phyloP scores from a whole-genome alignment of 1,140 invertebrate species.

The Andricus grossulariae region DNA sequence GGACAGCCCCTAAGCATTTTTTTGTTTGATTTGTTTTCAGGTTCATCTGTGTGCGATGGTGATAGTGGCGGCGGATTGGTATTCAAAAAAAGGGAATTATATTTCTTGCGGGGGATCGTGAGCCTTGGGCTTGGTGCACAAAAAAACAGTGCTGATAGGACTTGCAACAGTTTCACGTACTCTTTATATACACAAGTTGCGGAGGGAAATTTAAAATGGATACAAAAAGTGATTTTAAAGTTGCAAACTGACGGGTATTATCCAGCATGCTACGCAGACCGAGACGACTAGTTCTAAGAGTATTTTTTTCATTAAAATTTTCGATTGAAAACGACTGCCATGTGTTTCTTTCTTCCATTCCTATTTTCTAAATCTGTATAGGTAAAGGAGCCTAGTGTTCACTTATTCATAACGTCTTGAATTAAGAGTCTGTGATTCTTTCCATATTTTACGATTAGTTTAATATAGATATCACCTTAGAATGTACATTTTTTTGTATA shows the following conservation, averaged over 20 bases:
- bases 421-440: too few relatives aligned
- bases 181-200: conserved; percentile 69
- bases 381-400: too few relatives aligned
- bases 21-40: conserved; percentile 52
- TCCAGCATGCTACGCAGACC: conserved; percentile 47
- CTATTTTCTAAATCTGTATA: too few relatives aligned
- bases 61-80: conserved; percentile 72
- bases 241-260: conserved; percentile 50
- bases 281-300: conserved; percentile 25
- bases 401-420: too few relatives aligned
- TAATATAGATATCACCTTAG: too few relatives aligned
- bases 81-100: conserved; percentile 57
- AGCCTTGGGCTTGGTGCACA: conserved; percentile 62
- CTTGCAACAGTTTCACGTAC: conserved; percentile 64
- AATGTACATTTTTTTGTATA: too few relatives aligned
- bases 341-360: too few relatives aligned
- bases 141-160: conserved; percentile 42
- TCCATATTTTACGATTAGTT: too few relatives aligned
- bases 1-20: conserved; percentile 16
- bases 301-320: conserved; percentile 14
- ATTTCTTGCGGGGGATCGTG: conserved; percentile 70
- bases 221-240: conserved; percentile 60
- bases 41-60: conserved; percentile 70
- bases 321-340: neutral
- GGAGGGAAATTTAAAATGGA: conserved; percentile 62